A percentile compares a stretch with the other conserved stretches of the same genome.
Conservation (phyloP, 2,113 vertebrate species). For the Bos taurus region DNA sequence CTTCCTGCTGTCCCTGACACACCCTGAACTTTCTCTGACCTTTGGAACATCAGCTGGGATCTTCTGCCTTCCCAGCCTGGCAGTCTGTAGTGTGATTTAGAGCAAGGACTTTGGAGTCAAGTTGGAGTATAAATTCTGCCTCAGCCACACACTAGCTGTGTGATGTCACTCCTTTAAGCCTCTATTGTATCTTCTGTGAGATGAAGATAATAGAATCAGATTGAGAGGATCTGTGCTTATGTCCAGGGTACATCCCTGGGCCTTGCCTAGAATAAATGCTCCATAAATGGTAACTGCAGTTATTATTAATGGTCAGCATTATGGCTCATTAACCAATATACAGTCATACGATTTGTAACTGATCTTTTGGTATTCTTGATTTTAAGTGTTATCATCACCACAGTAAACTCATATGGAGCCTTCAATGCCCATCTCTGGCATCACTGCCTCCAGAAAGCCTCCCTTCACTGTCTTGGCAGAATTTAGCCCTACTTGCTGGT, state of each 20-base stretch:
- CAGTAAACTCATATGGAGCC: not conserved
- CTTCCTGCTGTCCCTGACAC: not conserved
- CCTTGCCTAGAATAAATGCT: not conserved
- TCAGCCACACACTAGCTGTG: not conserved
- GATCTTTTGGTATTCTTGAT: not conserved
- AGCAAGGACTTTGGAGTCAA: not conserved
- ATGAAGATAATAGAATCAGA: not conserved
- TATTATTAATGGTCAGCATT: not conserved
- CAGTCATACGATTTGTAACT: not conserved
- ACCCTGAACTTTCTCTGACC: not conserved
- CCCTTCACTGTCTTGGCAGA: not conserved
- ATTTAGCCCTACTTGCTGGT: not conserved
- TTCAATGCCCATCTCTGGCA: not conserved
- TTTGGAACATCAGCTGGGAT: not conserved
- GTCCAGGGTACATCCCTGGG: not conserved
- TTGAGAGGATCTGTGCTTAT: not conserved
- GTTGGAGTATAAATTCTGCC: not conserved
- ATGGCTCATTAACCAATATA: not conserved
- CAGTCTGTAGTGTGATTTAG: not conserved
- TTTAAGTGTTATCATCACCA: not conserved
- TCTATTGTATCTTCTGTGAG: not conserved
- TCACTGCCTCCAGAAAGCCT: not conserved
- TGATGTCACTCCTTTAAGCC: not conserved
- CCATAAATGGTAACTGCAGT: not conserved
- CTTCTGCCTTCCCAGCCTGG: not conserved